phyloP scores from a whole-genome alignment of 2,888 invertebrate species.

The Perithous albicinctus region DNA sequence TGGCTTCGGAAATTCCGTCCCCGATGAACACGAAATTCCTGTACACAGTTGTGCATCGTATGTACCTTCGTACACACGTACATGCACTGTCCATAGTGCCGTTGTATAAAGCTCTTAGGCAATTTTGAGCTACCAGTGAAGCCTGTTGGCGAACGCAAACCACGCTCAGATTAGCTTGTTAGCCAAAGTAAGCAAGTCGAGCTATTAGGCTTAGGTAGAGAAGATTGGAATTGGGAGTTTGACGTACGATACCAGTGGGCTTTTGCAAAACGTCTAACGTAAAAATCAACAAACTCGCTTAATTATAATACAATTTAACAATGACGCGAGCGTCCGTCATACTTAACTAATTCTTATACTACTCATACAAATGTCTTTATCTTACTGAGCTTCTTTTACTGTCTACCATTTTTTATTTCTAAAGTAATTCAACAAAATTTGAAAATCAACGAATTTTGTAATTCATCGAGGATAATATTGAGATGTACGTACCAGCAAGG shows the following conservation, averaged over 20 bases:
- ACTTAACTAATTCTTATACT: too few relatives aligned
- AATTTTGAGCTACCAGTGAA: slow-evolving; percentile 62
- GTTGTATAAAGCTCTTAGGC: slow-evolving; percentile 64
- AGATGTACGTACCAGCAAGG: neutral
- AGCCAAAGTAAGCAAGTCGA: slow-evolving; percentile 63
- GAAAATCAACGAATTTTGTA: neutral
- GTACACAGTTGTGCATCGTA: slow-evolving; percentile 7
- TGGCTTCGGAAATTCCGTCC: slow-evolving; percentile 55
- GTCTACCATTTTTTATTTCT: too few relatives aligned
- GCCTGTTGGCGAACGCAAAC: slow-evolving; percentile 61
- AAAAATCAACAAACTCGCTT: slow-evolving; percentile 19
- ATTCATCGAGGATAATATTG: neutral
- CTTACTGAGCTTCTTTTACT: too few relatives aligned
- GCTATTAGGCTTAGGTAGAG: slow-evolving; percentile 58
- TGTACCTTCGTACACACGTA: neutral
- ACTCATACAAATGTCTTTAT: too few relatives aligned
- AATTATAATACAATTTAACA: too few relatives aligned
- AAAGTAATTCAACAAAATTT: neutral
- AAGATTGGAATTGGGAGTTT: slow-evolving; percentile 51
- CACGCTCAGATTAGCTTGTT: slow-evolving; percentile 64
- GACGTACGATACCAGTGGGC: neutral
- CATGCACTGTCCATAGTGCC: slow-evolving; percentile 4
- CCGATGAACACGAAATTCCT: slow-evolving; percentile 59
- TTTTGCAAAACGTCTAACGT: neutral
- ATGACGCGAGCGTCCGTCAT: too few relatives aligned